Evolutionary conservation across 2,888 invertebrate genomes (phyloP), one percentile per base, ranked within the genome.

Genomic region (Stomorhina lunata): DNA sequence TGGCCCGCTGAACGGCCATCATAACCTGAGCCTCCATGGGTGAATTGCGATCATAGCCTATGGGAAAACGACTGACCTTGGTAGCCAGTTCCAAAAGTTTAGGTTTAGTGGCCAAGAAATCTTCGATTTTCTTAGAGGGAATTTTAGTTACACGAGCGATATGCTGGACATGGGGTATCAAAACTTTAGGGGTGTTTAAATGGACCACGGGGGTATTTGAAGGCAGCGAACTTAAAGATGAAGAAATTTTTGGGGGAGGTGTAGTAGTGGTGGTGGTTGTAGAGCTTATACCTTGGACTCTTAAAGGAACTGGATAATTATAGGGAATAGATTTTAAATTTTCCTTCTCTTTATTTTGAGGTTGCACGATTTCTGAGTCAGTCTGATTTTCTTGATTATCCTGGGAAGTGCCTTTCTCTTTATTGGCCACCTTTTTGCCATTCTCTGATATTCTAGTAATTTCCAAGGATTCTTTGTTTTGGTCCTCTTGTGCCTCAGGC

Each of bases 241-340:
- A 32, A 50, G 1, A 45, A 80, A 15, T 17, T 50, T 80, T 63
- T 53, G n/a, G 43, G 40, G 78, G 29, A 27, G 29, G 34, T 3
- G 55, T n/a, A 3, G 57, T 10, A 15, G 59, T 20, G 25, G 53
- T 32, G 2, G 78, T 68, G 32, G 0, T 57, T 6, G 63, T 69
- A 17, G 78, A 29, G 32, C 37, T 66, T 2, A 75, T 12, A 2
- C 76, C 17, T 71, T 48, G 43, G 0, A 87, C 84, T 2, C 88
- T 84, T 32, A 89, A 29, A 2, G 89, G 89, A 55, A 89, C 85
- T 3, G 89, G 88, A 80, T 87, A 88, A 53, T 89, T 88, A 84
- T 86, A 88, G 0, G 89, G 89, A 43, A 88, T 63, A 0, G 87
- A 86, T 12, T 80, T 45, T 12, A 66, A 9, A 53, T 43, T 27